Evolutionary conservation across 2,888 invertebrate species (phyloP).

Genomic region (Silvanus unidentatus): DNA sequence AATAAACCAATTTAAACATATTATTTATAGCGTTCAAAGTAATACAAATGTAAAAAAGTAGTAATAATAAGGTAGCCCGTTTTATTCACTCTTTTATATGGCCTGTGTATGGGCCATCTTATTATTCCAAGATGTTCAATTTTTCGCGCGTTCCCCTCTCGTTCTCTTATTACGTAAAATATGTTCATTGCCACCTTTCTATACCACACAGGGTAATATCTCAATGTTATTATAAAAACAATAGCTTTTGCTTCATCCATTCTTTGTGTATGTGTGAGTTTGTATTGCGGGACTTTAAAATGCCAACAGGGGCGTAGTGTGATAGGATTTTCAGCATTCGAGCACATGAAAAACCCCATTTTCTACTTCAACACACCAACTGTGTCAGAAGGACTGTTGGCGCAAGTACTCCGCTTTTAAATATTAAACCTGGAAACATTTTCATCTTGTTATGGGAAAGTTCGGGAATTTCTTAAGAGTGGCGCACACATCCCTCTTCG

Average conservation of each 20-base stretch:
- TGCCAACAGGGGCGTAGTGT: neutral
- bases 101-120: conserved; percentile 27
- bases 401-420: too few species aligned
- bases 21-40: neutral
- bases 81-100: too few species aligned
- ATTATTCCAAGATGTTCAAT: conserved; percentile 40
- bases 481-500: too few species aligned
- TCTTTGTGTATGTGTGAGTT: conserved; percentile 5
- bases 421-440: too few species aligned
- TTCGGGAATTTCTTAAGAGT: too few species aligned
- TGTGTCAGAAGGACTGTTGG: too few species aligned
- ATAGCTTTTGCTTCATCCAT: conserved; percentile 32
- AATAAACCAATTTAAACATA: conserved; percentile 1
- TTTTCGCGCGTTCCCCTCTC: conserved; percentile 38
- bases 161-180: conserved; percentile 42
- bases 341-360: too few species aligned
- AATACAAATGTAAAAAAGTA: conserved; percentile 1
- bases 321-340: too few species aligned
- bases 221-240: conserved; percentile 46
- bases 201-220: conserved; percentile 45
- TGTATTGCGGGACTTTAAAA: neutral
- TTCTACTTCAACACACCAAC: too few species aligned
- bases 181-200: conserved; percentile 45
- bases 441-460: too few species aligned
- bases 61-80: neutral